Evolutionary conservation across 2,888 invertebrate species (phyloP), one percentile per base, ranked within the genome.

Genomic region (Tortrix viridana): DNA sequence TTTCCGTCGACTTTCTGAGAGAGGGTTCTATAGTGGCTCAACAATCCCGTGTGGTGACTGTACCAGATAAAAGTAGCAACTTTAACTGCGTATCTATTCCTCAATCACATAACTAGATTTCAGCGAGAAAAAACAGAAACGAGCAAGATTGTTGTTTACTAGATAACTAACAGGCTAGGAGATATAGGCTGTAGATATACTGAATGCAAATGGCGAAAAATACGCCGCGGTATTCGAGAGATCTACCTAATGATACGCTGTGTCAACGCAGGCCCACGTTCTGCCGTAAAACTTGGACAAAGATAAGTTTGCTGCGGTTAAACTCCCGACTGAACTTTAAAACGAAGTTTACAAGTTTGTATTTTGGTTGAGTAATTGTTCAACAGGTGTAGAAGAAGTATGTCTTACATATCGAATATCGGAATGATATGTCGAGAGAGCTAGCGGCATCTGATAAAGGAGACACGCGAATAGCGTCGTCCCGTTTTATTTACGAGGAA

Each of bases 131-230:
- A 63, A 57, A 62, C 50, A 61, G 44, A 23, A 61, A 48, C 43
- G 38, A 32, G 38, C 53, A 58, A 63, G 58, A 57, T 52, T 41
- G 50, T 38, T 59, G 54, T 58, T 44, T 41, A 50, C 46, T 26
- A 56, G 55, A 60, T 54, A 20, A 46, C 55, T 18, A 19, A 46
- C 23, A 50, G 62, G 52, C 41, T 63, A 26, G 41, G 12, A 38
- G 48, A 57, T 48, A 57, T 57, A 48, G 23, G 12, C 55, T 38
- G 46, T n/a, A 46, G 68, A 74, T 72, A 73, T 67, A 71, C 67
- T 68, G 69, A 74, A 84, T 80, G 81, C 76, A 82, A 82, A 84
- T 84, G 77, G 73, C 75, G 77, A 80, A 81, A 82, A 81, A 80
- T 74, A 79, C 74, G 68, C 74, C 63, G 60, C 66, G 73, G 72